Evolutionary conservation across 2,113 vertebrate genomes (phyloP).

Genomic region (Epinephelus cyanopodus): DNA sequence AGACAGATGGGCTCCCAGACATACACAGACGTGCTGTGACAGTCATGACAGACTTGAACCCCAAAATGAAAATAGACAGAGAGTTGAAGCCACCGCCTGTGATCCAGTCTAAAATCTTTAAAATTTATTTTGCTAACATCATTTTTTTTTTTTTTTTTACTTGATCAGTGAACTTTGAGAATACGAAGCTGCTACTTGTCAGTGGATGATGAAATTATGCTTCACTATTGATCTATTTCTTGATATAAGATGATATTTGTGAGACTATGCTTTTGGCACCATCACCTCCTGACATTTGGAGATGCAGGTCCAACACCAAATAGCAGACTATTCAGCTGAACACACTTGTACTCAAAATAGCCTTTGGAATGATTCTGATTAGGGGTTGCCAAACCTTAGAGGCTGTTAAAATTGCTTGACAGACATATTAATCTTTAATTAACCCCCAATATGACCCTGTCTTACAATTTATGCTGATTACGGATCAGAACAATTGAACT

Average conservation of each 20-base stretch:
- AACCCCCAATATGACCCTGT: neutral
- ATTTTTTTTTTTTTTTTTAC: neutral
- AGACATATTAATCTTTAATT: constrained; percentile 29
- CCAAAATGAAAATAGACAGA: constrained; percentile 1
- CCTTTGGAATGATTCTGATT: neutral
- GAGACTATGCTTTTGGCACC: neutral
- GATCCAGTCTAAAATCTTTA: neutral
- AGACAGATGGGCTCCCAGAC: constrained; percentile 41
- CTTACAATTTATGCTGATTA: neutral
- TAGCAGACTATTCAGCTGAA: neutral
- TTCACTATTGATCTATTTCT: neutral
- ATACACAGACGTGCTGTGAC: constrained; percentile 34
- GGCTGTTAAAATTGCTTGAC: neutral
- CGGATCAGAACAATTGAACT: neutral
- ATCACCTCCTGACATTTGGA: neutral
- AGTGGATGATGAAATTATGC: neutral
- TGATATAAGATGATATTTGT: neutral
- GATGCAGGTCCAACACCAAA: neutral
- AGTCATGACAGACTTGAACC: constrained; percentile 18
- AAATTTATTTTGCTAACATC: neutral
- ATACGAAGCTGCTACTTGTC: neutral
- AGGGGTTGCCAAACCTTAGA: neutral
- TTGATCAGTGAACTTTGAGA: neutral
- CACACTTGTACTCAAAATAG: neutral
- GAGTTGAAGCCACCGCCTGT: neutral